phyloP scores from a whole-genome alignment of 1,140 invertebrate species.

The Zaprionus ghesquierei region DNA sequence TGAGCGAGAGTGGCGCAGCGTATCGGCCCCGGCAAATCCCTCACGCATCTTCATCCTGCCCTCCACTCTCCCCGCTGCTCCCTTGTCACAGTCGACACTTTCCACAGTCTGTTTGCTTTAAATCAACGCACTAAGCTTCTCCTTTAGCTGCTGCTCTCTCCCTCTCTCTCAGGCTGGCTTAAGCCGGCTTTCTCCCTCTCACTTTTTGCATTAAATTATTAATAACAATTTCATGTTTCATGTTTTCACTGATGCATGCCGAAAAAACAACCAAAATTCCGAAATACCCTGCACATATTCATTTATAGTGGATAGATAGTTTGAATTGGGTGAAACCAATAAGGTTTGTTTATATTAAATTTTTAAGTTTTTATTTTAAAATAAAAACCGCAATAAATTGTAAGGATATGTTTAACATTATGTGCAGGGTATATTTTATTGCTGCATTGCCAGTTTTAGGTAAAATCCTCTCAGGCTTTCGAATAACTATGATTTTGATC shows the following conservation, averaged over 20 bases:
- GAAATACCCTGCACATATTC: background rate
- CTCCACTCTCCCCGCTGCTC: background rate
- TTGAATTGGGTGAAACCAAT: background rate
- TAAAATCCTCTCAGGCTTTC: background rate
- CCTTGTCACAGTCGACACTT: background rate
- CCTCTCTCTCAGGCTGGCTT: background rate
- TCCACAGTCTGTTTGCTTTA: constrained; percentile 35
- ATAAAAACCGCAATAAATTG: too few species aligned
- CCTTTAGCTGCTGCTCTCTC: background rate
- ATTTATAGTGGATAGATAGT: background rate
- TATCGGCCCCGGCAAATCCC: background rate
- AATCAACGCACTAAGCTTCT: constrained; percentile 46
- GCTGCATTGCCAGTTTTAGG: background rate
- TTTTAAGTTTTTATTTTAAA: too few species aligned
- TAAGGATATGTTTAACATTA: too few species aligned
- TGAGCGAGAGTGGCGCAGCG: constrained; percentile 20
- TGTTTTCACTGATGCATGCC: constrained; percentile 59
- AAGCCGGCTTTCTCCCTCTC: constrained; percentile 12
- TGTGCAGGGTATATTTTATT: background rate
- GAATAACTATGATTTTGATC: background rate
- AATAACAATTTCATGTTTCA: constrained; percentile 72
- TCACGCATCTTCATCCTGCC: background rate
- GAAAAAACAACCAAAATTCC: constrained; percentile 21
- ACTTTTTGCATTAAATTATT: constrained; percentile 72
- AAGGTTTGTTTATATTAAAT: too few species aligned